Percentiles rank a stretch among this genome's conserved stretches.
These are phyloP conservation scores for Oreochromis niloticus DNA, from an alignment of 2,113 vertebrate species.

Conservation along the genomic window DNA sequence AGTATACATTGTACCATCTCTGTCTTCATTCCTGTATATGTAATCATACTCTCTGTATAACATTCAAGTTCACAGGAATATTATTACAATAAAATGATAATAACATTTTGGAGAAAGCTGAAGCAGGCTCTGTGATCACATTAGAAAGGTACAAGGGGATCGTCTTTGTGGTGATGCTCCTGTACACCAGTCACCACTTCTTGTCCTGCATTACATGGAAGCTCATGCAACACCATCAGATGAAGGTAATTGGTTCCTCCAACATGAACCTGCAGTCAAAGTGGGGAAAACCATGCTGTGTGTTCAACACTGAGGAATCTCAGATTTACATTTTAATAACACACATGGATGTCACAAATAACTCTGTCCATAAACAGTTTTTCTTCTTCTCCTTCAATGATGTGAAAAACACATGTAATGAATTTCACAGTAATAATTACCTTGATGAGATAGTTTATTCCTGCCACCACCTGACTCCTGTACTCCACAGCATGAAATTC, in stretches of 20 bases:
- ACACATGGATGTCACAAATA: neutral
- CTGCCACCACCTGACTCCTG: neutral
- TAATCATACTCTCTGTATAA: fast-evolving
- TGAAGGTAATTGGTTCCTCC: neutral
- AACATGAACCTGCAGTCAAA: neutral
- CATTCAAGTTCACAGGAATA: neutral
- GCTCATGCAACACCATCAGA: fast-evolving
- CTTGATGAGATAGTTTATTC: neutral
- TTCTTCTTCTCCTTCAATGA: neutral
- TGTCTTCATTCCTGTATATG: neutral
- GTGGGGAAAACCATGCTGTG: neutral
- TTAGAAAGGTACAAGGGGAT: neutral
- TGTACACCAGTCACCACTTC: fast-evolving
- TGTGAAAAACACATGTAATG: neutral
- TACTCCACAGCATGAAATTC: neutral
- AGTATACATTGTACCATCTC: neutral
- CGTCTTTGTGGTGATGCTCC: neutral
- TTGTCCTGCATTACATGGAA: too few species aligned
- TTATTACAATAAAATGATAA: neutral
- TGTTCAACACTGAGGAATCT: neutral
- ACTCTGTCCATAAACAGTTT: neutral
- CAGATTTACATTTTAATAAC: neutral
- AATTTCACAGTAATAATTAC: neutral
- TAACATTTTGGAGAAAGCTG: neutral
- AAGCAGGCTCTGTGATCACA: neutral